These are phyloP conservation scores for Urechis unicinctus DNA, from an alignment of 2,888 invertebrate species.

Conservation along the genomic window DNA sequence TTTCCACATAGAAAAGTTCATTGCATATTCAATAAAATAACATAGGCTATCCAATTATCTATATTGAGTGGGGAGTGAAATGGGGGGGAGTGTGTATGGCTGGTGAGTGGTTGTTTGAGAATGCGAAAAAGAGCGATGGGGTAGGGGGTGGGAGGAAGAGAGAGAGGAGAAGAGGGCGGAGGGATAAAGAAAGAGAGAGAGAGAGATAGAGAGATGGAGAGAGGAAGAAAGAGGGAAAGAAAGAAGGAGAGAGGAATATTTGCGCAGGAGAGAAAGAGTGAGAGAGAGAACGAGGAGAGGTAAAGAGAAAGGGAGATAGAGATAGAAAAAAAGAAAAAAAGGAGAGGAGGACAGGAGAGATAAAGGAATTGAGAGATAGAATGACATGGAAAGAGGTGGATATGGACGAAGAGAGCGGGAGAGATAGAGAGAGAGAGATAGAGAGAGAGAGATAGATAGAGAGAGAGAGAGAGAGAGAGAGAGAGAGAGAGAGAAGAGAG, in stretches of 20 bases:
- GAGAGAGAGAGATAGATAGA: too few species aligned
- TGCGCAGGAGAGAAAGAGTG: not conserved
- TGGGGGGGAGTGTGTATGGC: too few species aligned
- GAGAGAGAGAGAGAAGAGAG: too few species aligned
- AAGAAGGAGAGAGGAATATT: not conserved
- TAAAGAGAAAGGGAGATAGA: not conserved
- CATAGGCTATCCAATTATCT: too few species aligned
- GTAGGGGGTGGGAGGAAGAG: not conserved
- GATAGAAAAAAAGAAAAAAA: not conserved
- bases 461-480: too few species aligned
- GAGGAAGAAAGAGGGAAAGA: not conserved
- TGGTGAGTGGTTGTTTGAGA: not conserved
- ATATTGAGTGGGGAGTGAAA: too few species aligned
- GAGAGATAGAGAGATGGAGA: not conserved
- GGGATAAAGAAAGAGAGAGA: not conserved
- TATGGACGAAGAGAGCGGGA: too few species aligned
- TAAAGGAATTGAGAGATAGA: too few species aligned
- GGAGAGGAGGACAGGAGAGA: not conserved
- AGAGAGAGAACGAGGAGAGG: not conserved
- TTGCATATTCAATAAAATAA: too few species aligned
- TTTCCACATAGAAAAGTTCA: too few species aligned
- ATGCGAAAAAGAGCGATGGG: not conserved
- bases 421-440: too few species aligned
- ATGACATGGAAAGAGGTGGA: too few species aligned
- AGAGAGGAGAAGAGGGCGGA: not conserved